Conservation (phyloP, 2,113 vertebrate species). For the Pelmatolapia mariae region DNA sequence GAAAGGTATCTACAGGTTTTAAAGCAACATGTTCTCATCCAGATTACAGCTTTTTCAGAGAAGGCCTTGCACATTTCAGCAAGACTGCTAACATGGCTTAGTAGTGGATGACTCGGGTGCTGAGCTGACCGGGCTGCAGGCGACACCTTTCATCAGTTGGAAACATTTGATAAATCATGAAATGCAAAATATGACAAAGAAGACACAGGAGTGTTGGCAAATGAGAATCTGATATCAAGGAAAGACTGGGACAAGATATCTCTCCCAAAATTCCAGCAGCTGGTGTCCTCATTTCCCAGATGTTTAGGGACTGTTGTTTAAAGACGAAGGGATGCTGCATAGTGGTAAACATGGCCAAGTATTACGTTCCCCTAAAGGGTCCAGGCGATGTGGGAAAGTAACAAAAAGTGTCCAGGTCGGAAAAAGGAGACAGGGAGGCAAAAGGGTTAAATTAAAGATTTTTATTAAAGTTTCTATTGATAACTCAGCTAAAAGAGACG, state of each 20-base stretch:
- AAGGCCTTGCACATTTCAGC: not conserved
- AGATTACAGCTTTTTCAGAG: not conserved
- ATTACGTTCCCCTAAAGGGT: too few relatives aligned
- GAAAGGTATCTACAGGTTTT: not conserved
- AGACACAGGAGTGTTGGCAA: not conserved
- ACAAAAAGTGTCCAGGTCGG: not conserved
- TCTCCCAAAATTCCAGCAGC: not conserved
- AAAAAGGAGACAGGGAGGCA: not conserved
- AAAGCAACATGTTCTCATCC: not conserved
- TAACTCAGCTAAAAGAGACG: not conserved
- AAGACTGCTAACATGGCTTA: not conserved
- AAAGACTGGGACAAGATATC: not conserved
- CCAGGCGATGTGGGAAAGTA: not conserved
- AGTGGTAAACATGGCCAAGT: not conserved
- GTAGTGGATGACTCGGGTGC: rapidly evolving
- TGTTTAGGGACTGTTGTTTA: not conserved
- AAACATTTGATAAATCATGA: not conserved
- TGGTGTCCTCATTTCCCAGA: not conserved
- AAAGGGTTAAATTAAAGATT: not conserved
- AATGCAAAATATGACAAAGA: not conserved
- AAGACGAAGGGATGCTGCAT: not conserved
- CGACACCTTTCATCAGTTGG: not conserved
- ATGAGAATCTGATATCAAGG: not conserved
- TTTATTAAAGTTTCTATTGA: not conserved
- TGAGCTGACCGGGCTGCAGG: not conserved